These are phyloP conservation scores for Aphelocoma californica DNA, from an alignment of 2,797 vertebrate species.

Conservation along the genomic window DNA sequence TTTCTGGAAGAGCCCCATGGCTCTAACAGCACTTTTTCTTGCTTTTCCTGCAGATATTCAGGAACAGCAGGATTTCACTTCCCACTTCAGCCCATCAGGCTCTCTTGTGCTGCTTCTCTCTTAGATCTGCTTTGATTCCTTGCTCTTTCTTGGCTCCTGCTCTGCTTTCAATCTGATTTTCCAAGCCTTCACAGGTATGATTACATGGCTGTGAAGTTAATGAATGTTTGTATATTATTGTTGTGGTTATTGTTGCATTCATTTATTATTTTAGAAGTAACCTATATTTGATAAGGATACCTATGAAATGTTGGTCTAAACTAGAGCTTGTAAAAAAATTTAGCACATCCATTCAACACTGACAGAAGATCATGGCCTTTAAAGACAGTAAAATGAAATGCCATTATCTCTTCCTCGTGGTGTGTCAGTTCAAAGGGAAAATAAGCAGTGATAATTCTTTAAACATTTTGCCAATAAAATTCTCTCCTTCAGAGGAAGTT, in stretches of 20 bases:
- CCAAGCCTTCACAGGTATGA: not conserved
- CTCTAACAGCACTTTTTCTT: not conserved
- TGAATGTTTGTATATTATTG: not conserved
- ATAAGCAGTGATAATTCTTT: not conserved
- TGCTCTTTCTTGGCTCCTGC: not conserved
- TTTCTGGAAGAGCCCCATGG: not conserved
- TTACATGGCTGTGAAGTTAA: not conserved
- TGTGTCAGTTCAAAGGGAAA: not conserved
- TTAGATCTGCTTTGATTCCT: not conserved
- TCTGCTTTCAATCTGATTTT: not conserved
- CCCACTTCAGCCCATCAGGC: not conserved
- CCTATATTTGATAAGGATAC: not conserved
- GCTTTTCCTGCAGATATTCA: not conserved
- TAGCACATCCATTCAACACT: not conserved
- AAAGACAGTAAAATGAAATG: not conserved
- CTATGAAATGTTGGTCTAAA: not conserved
- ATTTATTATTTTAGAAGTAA: not conserved
- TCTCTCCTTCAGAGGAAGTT: not conserved
- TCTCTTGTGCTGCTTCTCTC: not conserved
- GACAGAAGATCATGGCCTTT: not conserved
- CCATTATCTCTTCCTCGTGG: not conserved
- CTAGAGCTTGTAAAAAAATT: not conserved
- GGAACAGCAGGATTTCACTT: not conserved
- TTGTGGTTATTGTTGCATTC: not conserved
- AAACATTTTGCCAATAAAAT: not conserved